Percentiles rank a stretch among this genome's conserved stretches.
These are phyloP conservation scores for Grus americana DNA, from an alignment of 2,113 vertebrate species.

Conservation along the genomic window DNA sequence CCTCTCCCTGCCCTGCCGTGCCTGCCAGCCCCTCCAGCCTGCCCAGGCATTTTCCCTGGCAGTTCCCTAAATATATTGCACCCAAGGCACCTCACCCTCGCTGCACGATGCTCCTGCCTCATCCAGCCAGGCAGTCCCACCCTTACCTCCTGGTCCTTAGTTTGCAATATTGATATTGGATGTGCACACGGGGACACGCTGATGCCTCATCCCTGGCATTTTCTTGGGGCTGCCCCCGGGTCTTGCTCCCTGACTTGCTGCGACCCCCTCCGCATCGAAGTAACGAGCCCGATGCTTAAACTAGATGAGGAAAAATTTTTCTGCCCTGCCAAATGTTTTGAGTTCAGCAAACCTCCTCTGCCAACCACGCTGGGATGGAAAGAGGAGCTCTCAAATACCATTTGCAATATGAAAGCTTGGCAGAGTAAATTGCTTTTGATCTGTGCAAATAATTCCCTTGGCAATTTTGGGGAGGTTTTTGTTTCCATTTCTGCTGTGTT, in stretches of 20 bases:
- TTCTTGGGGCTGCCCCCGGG: neutral
- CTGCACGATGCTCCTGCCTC: neutral
- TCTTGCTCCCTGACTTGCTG: neutral
- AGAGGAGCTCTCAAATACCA: neutral
- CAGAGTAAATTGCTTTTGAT: conserved; percentile 60
- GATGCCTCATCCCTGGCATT: neutral
- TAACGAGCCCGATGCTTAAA: rapidly evolving
- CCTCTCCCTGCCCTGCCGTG: neutral
- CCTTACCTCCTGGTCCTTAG: neutral
- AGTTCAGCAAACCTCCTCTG: neutral
- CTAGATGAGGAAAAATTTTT: neutral
- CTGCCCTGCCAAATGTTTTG: neutral
- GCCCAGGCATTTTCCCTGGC: neutral
- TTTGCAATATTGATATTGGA: rapidly evolving
- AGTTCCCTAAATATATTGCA: neutral
- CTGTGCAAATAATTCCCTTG: conserved; percentile 36
- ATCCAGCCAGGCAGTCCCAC: neutral
- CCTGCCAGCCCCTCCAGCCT: neutral
- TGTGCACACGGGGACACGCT: rapidly evolving
- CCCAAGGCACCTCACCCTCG: neutral
- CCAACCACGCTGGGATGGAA: neutral
- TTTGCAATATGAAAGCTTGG: conserved; percentile 18
- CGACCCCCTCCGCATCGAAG: no score
- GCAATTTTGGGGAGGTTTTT: conserved; percentile 21
- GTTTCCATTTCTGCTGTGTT: conserved; percentile 28